Percentiles rank a stretch among this genome's conserved stretches.
These are phyloP conservation scores for Lynx canadensis DNA, from an alignment of 2,113 vertebrate species.

Conservation along the genomic window DNA sequence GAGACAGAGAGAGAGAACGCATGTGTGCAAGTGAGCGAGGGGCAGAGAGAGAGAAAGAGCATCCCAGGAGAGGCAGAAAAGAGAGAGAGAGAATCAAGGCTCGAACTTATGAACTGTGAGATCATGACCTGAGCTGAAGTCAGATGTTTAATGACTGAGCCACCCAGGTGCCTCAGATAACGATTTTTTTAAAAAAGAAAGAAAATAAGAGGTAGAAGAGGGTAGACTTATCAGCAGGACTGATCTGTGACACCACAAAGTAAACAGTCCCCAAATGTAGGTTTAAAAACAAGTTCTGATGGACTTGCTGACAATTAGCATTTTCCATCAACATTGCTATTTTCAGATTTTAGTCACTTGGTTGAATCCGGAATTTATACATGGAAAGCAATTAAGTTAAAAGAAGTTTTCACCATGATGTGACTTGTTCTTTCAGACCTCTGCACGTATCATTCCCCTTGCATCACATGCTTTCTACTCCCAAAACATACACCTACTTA, in stretches of 20 bases:
- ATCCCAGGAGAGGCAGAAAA: too few relatives aligned
- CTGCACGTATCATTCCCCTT: background rate
- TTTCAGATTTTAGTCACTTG: conserved; percentile 30
- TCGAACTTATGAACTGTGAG: too few relatives aligned
- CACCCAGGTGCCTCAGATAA: too few relatives aligned
- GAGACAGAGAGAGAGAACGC: too few relatives aligned
- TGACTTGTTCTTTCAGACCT: background rate
- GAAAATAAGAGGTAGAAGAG: background rate
- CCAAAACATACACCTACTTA: background rate
- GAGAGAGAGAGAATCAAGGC: too few relatives aligned
- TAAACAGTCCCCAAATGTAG: background rate
- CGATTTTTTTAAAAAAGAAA: background rate
- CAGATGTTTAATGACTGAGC: too few relatives aligned
- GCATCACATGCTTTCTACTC: background rate
- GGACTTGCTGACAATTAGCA: background rate
- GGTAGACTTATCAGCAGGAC: background rate
- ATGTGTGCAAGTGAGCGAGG: too few relatives aligned
- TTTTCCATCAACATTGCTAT: background rate
- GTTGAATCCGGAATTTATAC: background rate
- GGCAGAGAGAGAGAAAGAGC: too few relatives aligned
- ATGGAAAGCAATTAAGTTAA: background rate
- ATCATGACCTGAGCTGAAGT: too few relatives aligned
- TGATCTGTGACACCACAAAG: background rate
- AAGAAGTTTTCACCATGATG: background rate
- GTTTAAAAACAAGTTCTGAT: background rate